Evolutionary conservation across 2,113 vertebrate genomes (phyloP), one percentile per base, ranked within the genome.

Genomic region (Todiramphus chloris): DNA sequence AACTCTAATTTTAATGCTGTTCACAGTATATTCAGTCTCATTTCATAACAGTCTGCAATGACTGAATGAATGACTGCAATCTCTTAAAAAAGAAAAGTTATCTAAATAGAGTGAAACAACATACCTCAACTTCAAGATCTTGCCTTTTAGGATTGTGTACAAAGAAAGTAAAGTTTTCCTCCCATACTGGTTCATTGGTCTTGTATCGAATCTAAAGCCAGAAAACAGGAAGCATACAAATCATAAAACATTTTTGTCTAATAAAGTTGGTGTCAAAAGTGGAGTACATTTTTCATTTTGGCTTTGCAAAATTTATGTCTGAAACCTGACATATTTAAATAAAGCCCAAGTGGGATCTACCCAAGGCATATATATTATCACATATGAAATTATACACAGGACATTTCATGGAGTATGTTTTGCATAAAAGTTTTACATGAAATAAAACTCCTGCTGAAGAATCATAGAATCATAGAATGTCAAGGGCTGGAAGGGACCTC

Each of bases 181-280:
- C 99, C 99, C 99, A 99, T 7, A 99, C 98, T 1, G 99, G 99
- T 46, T 99, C 99, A 48, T 98, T 98, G 87, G 99, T 99, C 97
- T 99, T 99, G 81, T 99, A 99, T 33, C 99, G 98, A 87, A 97
- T 99, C 99, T 99, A 64, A 78, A 88, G 93, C 86, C 53, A 79
- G 43, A 55, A 60, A 79, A 92, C 21, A 83, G 18, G 13, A 89
- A 68, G 31, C 27, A 35, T 25, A 41, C 6, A 37, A 63, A 75
- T 82, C 60, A 62, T 17, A 37, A n/a, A 88, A 30, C 8, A 41
- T 9, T 70, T 86, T 41, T 66, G 16, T 83, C 41, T 67, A 78
- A 70, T 10, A 50, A 44, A 87, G 33, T 2, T 5, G 0, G 4
- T 51, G n/a, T 35, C 50, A 62, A 56, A 14, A 72, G 15, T 53